A percentile compares a stretch with the other conserved stretches of the same genome.
These are phyloP conservation scores for Onychomys leucogaster DNA, from an alignment of 2,797 vertebrate genomes.

Conservation along the genomic window DNA sequence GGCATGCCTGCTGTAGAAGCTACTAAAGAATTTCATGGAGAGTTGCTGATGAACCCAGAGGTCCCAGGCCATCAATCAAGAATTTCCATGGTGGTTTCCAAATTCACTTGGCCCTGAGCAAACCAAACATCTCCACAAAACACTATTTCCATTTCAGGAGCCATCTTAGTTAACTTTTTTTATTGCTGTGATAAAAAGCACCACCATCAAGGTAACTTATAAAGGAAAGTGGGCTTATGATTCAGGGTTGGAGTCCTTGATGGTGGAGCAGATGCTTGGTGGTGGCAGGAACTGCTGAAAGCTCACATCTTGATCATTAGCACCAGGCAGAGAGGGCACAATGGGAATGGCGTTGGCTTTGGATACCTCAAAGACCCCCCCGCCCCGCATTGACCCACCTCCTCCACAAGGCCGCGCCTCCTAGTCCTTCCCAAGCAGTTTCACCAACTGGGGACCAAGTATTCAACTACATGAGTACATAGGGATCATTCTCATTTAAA, in stretches of 20 bases:
- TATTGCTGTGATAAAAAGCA: neutral
- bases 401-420: neutral
- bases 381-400: neutral
- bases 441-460: neutral
- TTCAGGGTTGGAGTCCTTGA: neutral
- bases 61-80: rapidly evolving
- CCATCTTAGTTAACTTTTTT: neutral
- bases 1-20: neutral
- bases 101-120: neutral
- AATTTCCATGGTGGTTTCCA: rapidly evolving
- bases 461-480: neutral
- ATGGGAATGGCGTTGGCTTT: neutral
- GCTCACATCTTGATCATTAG: neutral
- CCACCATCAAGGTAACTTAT: neutral
- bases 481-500: neutral
- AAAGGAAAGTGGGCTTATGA: neutral
- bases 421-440: neutral
- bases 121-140: neutral
- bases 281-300: neutral
- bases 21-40: neutral
- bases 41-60: neutral
- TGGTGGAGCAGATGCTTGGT: neutral
- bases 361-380: neutral
- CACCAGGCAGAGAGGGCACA: neutral
- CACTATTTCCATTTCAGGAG: neutral